Percentiles rank a stretch among this genome's conserved stretches.
Conservation (phyloP, 2,888 invertebrate genomes). For the Pseudanteris insignis region DNA sequence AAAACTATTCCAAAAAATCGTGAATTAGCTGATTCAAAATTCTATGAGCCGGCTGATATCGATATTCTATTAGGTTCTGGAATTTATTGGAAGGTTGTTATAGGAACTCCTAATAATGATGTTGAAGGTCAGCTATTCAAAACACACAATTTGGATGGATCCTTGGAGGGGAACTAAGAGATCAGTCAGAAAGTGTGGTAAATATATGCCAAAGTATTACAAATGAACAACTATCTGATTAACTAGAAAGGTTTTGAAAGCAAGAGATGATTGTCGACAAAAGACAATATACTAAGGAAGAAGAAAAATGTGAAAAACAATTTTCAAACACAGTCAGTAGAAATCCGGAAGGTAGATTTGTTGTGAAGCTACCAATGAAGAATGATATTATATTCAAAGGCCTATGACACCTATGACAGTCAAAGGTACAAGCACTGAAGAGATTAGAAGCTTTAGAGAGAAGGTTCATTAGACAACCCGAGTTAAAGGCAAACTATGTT, state of each 20-base stretch:
- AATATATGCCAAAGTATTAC: background rate
- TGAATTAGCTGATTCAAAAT: constrained; percentile 6
- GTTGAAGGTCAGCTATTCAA: constrained; percentile 6
- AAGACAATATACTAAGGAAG: constrained; percentile 5
- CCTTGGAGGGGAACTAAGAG: constrained; percentile 2
- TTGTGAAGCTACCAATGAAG: constrained; percentile 30
- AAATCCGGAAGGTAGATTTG: constrained; percentile 20
- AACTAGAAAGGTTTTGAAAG: constrained; percentile 10
- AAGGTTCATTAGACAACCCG: constrained; percentile 10
- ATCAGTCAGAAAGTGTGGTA: background rate
- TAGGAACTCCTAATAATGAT: constrained; percentile 1
- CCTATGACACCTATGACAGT: no score
- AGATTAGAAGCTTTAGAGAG: constrained; percentile 23
- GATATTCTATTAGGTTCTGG: constrained; percentile 8
- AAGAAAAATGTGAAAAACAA: constrained; percentile 2
- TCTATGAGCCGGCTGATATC: constrained; percentile 4
- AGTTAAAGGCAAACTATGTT: constrained; percentile 15
- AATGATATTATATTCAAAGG: constrained; percentile 15
- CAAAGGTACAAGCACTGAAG: constrained; percentile 13
- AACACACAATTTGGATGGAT: constrained; percentile 9
- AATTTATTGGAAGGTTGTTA: constrained; percentile 4
- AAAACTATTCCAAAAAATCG: background rate
- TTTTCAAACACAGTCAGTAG: constrained; percentile 12
- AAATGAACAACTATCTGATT: constrained; percentile 7
- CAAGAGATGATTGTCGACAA: background rate